phyloP scores from a whole-genome alignment of 2,797 vertebrate genomes.

The Brotula barbata region DNA sequence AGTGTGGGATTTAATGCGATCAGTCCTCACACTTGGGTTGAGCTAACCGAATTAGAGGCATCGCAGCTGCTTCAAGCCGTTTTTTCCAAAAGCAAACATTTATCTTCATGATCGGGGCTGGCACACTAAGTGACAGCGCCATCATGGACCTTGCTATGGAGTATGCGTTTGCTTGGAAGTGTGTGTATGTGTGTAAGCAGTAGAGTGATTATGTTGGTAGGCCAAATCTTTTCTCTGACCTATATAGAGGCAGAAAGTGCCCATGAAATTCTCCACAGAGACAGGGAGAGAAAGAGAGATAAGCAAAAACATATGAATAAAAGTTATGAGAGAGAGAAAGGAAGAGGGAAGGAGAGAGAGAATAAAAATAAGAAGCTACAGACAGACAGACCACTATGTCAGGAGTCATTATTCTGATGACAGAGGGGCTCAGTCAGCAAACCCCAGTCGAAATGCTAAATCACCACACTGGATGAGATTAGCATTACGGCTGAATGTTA shows the following conservation, averaged over 20 bases:
- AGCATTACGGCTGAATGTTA: conserved; percentile 1
- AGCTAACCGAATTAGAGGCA: conserved; percentile 66
- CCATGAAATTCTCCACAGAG: conserved; percentile 55
- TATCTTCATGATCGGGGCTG: conserved; percentile 72
- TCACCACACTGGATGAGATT: conserved; percentile 29
- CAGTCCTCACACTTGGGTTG: conserved; percentile 39
- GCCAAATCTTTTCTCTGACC: conserved; percentile 76
- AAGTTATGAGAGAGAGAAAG: conserved; percentile 44
- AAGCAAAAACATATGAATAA: conserved; percentile 34
- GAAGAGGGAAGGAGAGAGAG: conserved; percentile 5
- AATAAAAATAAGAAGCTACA: conserved; percentile 34
- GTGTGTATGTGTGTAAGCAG: conserved; percentile 29
- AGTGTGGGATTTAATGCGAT: conserved; percentile 55
- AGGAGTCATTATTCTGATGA: conserved; percentile 54
- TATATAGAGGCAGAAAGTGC: conserved; percentile 66
- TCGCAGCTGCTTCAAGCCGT: conserved; percentile 65
- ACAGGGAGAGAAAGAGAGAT: conserved; percentile 22
- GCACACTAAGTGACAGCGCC: conserved; percentile 55
- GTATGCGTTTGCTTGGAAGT: background rate
- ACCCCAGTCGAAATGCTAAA: conserved; percentile 26
- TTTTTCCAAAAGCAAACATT: conserved; percentile 67
- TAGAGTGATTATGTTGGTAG: conserved; percentile 58
- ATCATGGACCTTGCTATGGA: conserved; percentile 29
- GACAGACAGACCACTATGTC: conserved; percentile 40
- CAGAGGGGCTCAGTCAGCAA: conserved; percentile 49